Evolutionary conservation across 2,888 invertebrate genomes (phyloP).

Genomic region (Drosophila putrida): DNA sequence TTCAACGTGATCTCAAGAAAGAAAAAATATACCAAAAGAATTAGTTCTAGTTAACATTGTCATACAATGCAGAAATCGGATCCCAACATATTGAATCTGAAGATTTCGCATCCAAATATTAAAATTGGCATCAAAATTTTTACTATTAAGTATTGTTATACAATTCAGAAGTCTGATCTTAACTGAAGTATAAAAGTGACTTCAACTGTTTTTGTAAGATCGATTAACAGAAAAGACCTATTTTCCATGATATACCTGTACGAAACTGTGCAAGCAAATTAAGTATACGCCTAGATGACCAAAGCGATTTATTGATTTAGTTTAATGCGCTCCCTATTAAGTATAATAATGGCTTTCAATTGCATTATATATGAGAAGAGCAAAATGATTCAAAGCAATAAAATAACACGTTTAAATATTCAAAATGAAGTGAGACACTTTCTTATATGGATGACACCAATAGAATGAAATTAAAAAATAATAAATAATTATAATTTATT

Average conservation of each 20-base stretch:
- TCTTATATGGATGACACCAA: too few species aligned
- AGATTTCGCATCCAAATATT: too few species aligned
- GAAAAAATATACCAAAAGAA: not conserved
- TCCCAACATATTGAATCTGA: too few species aligned
- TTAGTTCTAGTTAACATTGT: not conserved
- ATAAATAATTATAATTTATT: too few species aligned
- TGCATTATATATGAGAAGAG: too few species aligned
- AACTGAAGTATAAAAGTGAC: not conserved
- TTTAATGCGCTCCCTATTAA: slow-evolving; percentile 17
- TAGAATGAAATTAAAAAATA: too few species aligned
- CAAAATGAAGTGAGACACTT: too few species aligned
- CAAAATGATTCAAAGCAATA: too few species aligned
- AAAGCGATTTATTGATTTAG: not conserved
- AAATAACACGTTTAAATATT: too few species aligned
- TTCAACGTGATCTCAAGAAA: not conserved
- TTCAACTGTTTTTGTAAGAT: too few species aligned
- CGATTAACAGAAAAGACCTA: not conserved
- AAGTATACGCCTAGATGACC: slow-evolving; percentile 34
- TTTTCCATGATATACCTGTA: not conserved
- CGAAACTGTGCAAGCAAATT: not conserved
- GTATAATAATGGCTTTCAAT: slow-evolving; percentile 32
- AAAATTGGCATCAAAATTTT: too few species aligned
- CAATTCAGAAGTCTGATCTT: not conserved
- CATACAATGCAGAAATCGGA: not conserved
- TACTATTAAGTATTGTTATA: not conserved